A percentile compares a stretch with the other conserved stretches of the same genome.
Evolutionary conservation across 2,797 vertebrate species (phyloP).

Genomic region (Channallabes apus): DNA sequence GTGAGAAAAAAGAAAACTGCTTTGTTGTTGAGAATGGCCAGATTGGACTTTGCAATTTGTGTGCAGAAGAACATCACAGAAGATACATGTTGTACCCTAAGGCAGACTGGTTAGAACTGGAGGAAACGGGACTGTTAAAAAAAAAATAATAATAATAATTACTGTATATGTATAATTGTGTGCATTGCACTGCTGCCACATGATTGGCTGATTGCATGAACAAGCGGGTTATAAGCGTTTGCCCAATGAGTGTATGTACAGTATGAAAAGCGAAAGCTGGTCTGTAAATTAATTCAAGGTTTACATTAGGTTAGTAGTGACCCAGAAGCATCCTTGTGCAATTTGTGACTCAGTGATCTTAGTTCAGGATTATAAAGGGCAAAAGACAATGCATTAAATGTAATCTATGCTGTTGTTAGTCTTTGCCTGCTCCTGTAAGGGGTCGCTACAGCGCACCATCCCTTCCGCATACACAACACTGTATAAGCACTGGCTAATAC

Average conservation of each 20-base stretch:
- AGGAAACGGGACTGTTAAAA: background rate
- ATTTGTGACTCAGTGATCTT: slow-evolving; percentile 44
- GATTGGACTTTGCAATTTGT: background rate
- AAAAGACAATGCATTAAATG: slow-evolving; percentile 27
- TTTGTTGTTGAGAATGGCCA: background rate
- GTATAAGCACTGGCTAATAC: slow-evolving; percentile 3
- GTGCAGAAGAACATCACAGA: background rate
- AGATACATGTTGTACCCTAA: background rate
- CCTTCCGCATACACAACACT: too few species aligned
- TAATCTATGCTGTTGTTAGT: slow-evolving; percentile 2
- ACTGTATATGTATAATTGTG: background rate
- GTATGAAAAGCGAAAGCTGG: background rate
- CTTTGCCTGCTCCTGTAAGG: too few species aligned
- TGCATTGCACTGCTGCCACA: background rate
- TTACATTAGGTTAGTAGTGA: slow-evolving; percentile 54
- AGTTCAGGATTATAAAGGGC: slow-evolving; percentile 46
- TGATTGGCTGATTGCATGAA: background rate
- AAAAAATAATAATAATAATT: background rate
- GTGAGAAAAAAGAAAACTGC: background rate
- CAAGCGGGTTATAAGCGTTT: background rate
- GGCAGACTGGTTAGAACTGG: background rate
- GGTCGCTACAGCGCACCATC: too few species aligned
- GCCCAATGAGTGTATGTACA: background rate
- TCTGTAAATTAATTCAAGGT: slow-evolving; percentile 1
- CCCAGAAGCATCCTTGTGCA: slow-evolving; percentile 30